phyloP scores from a whole-genome alignment of 2,113 vertebrate genomes.

The Gallinago media region DNA sequence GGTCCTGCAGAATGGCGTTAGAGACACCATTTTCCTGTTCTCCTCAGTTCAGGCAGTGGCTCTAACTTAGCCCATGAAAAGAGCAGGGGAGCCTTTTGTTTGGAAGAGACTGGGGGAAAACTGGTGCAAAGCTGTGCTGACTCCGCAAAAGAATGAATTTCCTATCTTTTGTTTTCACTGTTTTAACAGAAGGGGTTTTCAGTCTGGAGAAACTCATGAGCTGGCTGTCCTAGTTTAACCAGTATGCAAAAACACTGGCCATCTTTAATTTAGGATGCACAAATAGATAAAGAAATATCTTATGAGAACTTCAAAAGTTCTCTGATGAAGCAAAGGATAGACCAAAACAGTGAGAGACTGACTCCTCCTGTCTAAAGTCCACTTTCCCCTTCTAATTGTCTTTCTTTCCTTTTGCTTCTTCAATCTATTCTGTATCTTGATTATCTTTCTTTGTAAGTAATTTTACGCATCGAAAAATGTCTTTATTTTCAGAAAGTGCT shows the following conservation, averaged over 20 bases:
- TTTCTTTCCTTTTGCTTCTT: background rate
- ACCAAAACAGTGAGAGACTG: background rate
- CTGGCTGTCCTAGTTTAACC: background rate
- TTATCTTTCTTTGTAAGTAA: background rate
- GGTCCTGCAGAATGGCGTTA: background rate
- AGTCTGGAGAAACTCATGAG: background rate
- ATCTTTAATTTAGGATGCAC: background rate
- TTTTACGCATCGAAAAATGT: background rate
- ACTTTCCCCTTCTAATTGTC: background rate
- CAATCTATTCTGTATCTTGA: background rate
- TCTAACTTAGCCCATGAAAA: background rate
- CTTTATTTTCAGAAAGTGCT: background rate
- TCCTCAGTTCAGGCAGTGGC: background rate
- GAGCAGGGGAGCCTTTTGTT: background rate
- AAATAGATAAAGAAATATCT: background rate
- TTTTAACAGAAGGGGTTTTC: background rate
- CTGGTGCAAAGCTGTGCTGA: background rate
- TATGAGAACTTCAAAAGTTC: background rate
- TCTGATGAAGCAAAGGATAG: background rate
- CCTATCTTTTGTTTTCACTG: background rate
- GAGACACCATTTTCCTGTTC: background rate
- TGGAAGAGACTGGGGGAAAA: background rate
- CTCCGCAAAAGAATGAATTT: background rate
- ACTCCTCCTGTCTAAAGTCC: background rate
- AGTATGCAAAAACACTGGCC: background rate